Conservation (phyloP, 2,113 vertebrate genomes). For the Anser brachyrhynchus region DNA sequence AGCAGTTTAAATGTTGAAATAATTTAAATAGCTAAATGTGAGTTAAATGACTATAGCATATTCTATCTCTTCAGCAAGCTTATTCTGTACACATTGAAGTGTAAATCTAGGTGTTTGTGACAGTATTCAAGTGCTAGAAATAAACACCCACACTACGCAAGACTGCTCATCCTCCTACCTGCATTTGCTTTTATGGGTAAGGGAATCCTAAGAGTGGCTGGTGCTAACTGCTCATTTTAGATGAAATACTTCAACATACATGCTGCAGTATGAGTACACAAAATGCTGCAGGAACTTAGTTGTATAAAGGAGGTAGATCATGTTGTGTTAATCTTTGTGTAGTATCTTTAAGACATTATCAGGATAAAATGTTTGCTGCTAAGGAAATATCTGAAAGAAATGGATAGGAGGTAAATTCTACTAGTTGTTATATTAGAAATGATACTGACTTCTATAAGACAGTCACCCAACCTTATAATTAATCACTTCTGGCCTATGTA, state of each 20-base stretch:
- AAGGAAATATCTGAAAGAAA: neutral
- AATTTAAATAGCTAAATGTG: neutral
- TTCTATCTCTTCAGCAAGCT: neutral
- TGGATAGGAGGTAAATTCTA: neutral
- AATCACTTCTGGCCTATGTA: neutral
- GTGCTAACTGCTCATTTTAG: neutral
- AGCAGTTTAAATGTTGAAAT: neutral
- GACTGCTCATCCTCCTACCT: neutral
- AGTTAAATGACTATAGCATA: neutral
- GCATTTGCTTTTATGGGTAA: neutral
- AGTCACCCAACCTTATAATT: too few species aligned
- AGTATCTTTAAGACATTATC: neutral
- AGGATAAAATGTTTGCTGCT: neutral
- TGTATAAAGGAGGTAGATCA: neutral
- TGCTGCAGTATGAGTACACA: neutral
- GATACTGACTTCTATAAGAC: neutral
- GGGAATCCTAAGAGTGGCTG: neutral
- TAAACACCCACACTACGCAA: neutral
- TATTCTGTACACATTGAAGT: neutral
- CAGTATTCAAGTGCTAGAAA: neutral
- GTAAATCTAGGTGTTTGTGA: accelerated
- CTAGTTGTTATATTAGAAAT: neutral
- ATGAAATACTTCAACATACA: neutral
- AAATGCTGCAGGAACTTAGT: neutral
- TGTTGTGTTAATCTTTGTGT: neutral